Base-by-base conservation (phyloP, 2,113 vertebrate genomes). In the Sinosuthora webbiana region DNA sequence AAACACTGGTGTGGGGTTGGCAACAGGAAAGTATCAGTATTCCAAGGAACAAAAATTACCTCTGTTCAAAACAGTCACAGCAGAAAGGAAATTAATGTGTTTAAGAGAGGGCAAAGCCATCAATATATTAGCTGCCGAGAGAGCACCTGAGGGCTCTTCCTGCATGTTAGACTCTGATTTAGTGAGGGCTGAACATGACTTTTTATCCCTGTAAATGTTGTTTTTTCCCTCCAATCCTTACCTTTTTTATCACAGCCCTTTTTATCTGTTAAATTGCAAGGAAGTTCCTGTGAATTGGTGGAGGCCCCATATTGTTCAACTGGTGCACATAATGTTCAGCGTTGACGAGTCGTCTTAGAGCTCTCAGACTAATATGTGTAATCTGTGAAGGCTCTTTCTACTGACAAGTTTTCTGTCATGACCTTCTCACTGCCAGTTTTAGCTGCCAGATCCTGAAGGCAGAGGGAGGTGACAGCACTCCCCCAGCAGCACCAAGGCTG, bases 401-500 rank as follows among this genome's bases (percentile, higher is more conserved):
- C 11, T 2, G 1, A 12, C n/a, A 52, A 53, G 13, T 63, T 80
- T 89, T 78, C 28, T 79, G 19, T 13, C 67, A 30, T 20, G 42
- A 5, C 17, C 18, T 75, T 55, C 42, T 63, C 0, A 1, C 18
- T 49, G 35, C 23, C 20, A 55, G 9, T 8, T 60, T 84, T 11
- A 52, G 21, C 25, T 4, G 2, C 33, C 1, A 87, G 68, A 59
- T 13, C 14, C n/a, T 47, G 15, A 39, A 47, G 15, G 1, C 2
- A 5, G n/a, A 69, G 53, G 23, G 47, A 74, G 8, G 30, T 28
- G 49, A 47, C 31, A 77, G 53, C 13, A 6, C 6, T 73, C 4
- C 7, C 17, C 18, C 30, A n/a, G 25, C 21, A 59, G 41, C 7
- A 24, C 14, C 7, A 2, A 9, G 0, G 0, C 24, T 71, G 23